Evolutionary conservation across 2,113 vertebrate species (phyloP), one percentile per base, ranked within the genome.

Genomic region (Melospiza melodia): DNA sequence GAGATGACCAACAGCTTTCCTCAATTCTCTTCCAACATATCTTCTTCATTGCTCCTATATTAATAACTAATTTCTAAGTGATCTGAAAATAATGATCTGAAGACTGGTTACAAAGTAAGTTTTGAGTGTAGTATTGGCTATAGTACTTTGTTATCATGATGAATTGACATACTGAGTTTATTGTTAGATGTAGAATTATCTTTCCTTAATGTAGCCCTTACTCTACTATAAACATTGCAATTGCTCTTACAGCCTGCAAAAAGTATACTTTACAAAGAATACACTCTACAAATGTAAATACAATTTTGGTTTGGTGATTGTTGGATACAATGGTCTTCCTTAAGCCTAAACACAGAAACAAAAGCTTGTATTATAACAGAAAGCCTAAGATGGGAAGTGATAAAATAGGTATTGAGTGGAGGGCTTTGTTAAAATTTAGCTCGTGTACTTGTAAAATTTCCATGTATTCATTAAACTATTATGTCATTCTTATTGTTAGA

Each of bases 401-500:
- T 99, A 98, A 99, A 98, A 98, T 98, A 98, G 96, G 96, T 98
- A 98, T 98, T 98, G 98, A 98, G 98, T 97, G 94, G 96, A 97
- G 96, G 97, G 97, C 98, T 98, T 97, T 98, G 98, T 98, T 97
- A 97, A 97, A 98, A 98, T 97, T 98, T 97, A 98, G 98, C 97
- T 96, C 96, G 97, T 98, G 98, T 98, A 98, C 98, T 98, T 98
- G 94, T 97, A 98, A 98, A 98, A 98, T 99, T 99, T 99, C 99
- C 99, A 99, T 97, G 98, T 99, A 99, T 99, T 99, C 98, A 99
- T 98, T 94, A 93, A 97, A 93, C 97, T 98, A 98, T 98, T 98
- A 99, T 99, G 98, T 99, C 99, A 99, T 98, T 97, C 98, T 98
- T 98, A 99, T 99, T 99, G 98, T 99, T 98, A 97, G 93, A 97